Base-by-base conservation (phyloP, 2,888 invertebrate genomes). In the Choristoneura rosaceana region DNA sequence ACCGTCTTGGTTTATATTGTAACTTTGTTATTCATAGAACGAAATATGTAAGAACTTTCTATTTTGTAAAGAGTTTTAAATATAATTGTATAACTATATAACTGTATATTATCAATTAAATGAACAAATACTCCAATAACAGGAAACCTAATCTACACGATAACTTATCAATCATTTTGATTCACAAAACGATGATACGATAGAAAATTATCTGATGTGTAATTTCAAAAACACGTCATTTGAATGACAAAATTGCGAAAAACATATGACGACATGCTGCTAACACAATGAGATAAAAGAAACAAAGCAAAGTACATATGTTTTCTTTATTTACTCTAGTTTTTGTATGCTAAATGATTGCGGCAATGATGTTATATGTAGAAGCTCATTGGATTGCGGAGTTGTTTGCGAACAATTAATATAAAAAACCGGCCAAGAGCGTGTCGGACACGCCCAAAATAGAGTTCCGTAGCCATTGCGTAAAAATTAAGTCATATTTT, bases 81-180 rank as follows among this genome's bases (percentile, higher is more conserved):
- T 17, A n/a, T 0, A 14, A 9, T 4, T 15, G 15, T 4, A 0
- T 2, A 15, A 2, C n/a, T 59, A n/a, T 59, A 12, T 34, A 34
- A 8, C 8, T 41, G 12, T 34, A 5, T 5, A 59, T 34, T 2
- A n/a, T 12, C 8, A 59, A 9, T 5, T 59, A n/a, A 59, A 14
- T 59, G 58, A 58, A 58, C 9, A 25, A 14, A 34, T 14, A 5
- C 34, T 10, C 5, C 14, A 25, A 59, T 59, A 59, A 59, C 58
- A 59, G 58, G 58, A 59, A 59, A 59, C 34, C 34, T 58, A 14
- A 59, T 59, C 58, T 12, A 10, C 10, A 43, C 10, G 43, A 47
- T 47, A n/a, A n/a, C 47, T 5, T 59, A 59, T 59, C 58, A 34
- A n/a, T n/a, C n/a, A n/a, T 8, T 8, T 59, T 59, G 58, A 59